phyloP scores from a whole-genome alignment of 2,797 vertebrate genomes.

The Peromyscus melanophrys region DNA sequence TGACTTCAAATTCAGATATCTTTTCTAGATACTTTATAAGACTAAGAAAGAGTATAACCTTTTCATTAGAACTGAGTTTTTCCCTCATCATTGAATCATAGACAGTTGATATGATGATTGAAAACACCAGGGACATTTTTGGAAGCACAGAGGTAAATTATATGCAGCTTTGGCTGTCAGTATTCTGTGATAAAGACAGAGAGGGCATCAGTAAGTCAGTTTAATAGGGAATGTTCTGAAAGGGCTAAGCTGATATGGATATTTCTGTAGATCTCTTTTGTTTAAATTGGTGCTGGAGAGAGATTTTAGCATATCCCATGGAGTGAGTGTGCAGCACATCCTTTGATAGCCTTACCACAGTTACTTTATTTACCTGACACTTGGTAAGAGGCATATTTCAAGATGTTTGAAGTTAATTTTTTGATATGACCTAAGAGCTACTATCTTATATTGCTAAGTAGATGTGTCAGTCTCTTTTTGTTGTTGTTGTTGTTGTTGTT shows the following conservation, averaged over 20 bases:
- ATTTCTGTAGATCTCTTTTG: background rate
- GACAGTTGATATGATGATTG: background rate
- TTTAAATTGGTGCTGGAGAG: background rate
- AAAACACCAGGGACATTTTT: conserved; percentile 7
- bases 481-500: no score
- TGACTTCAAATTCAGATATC: conserved; percentile 10
- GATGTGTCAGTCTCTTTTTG: background rate
- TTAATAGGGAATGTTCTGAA: conserved; percentile 15
- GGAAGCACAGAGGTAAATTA: background rate
- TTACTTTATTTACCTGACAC: conserved; percentile 69
- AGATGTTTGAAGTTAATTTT: conserved; percentile 55
- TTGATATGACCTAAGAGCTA: background rate
- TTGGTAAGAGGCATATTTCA: conserved; percentile 54
- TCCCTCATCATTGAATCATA: background rate
- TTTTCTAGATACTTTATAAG: background rate
- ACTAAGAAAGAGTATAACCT: background rate
- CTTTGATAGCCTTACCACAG: background rate
- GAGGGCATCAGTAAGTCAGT: background rate
- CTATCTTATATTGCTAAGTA: conserved; percentile 33
- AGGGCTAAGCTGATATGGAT: background rate
- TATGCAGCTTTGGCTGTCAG: background rate
- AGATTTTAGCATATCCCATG: background rate
- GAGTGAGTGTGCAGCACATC: background rate
- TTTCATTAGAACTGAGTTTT: background rate
- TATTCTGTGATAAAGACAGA: background rate